phyloP scores from a whole-genome alignment of 2,888 invertebrate species.

The Drosophila leonis region DNA sequence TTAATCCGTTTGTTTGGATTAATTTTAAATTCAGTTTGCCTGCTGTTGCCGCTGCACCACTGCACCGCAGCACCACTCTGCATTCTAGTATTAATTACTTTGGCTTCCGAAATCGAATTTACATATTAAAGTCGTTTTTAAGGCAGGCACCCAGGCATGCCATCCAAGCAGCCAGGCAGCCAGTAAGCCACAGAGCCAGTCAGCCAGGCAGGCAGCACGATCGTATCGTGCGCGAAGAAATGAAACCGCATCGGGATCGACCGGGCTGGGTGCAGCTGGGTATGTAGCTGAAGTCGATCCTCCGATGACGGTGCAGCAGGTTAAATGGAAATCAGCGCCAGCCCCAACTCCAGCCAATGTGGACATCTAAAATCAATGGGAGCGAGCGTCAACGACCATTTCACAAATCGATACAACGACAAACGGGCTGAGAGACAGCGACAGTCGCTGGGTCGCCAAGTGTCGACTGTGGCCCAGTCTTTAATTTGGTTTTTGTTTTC shows the following conservation, averaged over 20 bases:
- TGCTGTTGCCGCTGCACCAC: conserved; percentile 32
- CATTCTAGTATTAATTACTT: conserved; percentile 85
- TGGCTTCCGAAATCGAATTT: conserved; percentile 85
- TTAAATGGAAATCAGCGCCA: conserved; percentile 80
- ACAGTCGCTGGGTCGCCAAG: conserved; percentile 58
- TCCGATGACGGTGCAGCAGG: conserved; percentile 74
- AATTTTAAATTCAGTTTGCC: conserved; percentile 79
- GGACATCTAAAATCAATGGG: conserved; percentile 76
- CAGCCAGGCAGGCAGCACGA: conserved; percentile 47
- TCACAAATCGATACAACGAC: conserved; percentile 83
- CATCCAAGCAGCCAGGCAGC: conserved; percentile 36
- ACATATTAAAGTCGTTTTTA: conserved; percentile 84
- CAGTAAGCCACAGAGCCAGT: conserved; percentile 2
- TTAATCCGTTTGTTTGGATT: conserved; percentile 83
- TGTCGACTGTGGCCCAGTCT: conserved; percentile 63
- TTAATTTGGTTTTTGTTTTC: conserved; percentile 51
- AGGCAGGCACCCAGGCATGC: conserved; percentile 54
- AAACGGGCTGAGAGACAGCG: conserved; percentile 24
- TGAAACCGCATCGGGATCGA: conserved; percentile 50
- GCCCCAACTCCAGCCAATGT: conserved; percentile 37
- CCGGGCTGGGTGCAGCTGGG: conserved; percentile 53
- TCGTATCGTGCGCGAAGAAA: conserved; percentile 77
- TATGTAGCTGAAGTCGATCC: conserved; percentile 48
- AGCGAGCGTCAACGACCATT: conserved; percentile 75
- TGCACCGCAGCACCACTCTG: conserved; percentile 48